Conservation (phyloP, 2,797 vertebrate species). For the Squalus acanthias region DNA sequence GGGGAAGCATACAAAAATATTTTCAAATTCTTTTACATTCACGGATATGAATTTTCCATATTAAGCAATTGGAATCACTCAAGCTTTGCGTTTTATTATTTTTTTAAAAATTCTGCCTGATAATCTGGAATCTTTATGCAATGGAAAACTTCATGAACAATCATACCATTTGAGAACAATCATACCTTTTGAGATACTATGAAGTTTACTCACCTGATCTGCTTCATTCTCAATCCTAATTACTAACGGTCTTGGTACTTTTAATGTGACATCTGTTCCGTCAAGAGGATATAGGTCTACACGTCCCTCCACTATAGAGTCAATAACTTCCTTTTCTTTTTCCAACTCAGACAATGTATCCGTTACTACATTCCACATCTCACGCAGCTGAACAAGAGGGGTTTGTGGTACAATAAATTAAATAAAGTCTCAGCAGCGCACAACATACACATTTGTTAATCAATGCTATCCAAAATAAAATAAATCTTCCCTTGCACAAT, state of each 20-base stretch:
- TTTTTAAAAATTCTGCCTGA: neutral
- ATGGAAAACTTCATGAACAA: neutral
- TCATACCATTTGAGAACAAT: neutral
- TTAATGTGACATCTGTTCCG: constrained; percentile 59
- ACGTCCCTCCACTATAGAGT: constrained; percentile 60
- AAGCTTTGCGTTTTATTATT: neutral
- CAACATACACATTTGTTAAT: neutral
- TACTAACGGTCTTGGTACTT: constrained; percentile 62
- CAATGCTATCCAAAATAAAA: neutral
- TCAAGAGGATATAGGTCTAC: constrained; percentile 62
- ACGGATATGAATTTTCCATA: neutral
- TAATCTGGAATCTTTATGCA: neutral
- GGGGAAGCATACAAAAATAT: neutral
- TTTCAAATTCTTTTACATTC: neutral
- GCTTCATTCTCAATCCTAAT: constrained; percentile 61
- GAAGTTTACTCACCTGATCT: constrained; percentile 58
- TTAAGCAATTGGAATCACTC: neutral
- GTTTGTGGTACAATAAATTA: neutral
- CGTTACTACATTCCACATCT: constrained; percentile 65
- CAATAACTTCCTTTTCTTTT: constrained; percentile 64
- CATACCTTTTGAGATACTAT: neutral
- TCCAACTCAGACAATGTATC: constrained; percentile 56
- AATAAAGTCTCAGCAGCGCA: neutral
- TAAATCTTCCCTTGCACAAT: neutral
- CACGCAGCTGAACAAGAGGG: neutral